phyloP scores from a whole-genome alignment of 1,140 invertebrate genomes.

The Drosophila lacteicornis region DNA sequence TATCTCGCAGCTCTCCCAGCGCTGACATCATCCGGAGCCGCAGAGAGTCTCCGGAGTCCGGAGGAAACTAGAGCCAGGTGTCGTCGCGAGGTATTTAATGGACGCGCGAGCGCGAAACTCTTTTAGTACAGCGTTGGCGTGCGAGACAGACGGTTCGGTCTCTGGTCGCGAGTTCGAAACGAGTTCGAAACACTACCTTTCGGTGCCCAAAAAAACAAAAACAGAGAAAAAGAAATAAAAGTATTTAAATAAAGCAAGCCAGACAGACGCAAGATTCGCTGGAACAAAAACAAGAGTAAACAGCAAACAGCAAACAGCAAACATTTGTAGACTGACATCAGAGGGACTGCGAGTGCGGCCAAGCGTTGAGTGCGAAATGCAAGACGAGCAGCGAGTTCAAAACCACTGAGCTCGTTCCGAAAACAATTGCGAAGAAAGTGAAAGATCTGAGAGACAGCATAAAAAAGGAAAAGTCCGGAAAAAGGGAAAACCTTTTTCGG shows the following conservation, averaged over 20 bases:
- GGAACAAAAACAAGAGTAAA: conserved; percentile 41
- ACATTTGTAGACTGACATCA: conserved; percentile 59
- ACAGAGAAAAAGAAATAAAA: conserved; percentile 37
- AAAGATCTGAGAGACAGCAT: conserved; percentile 55
- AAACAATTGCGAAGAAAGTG: conserved; percentile 79
- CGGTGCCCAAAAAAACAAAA: conserved; percentile 8
- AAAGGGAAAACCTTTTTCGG: conserved; percentile 64
- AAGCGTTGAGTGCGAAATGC: conserved; percentile 76
- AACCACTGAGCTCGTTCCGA: conserved; percentile 40
- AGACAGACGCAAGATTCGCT: conserved; percentile 5
- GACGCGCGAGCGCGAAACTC: conserved; percentile 67
- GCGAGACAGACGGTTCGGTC: conserved; percentile 77
- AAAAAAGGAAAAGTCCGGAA: conserved; percentile 39
- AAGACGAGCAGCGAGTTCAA: conserved; percentile 54
- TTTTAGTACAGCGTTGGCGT: conserved; percentile 84
- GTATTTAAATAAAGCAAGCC: conserved; percentile 55
- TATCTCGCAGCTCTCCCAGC: conserved; percentile 22
- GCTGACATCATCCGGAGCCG: conserved; percentile 71
- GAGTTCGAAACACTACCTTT: conserved; percentile 34
- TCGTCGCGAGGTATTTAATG: conserved; percentile 73
- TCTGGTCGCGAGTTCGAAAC: conserved; percentile 36
- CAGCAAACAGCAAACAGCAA: conserved; percentile 33
- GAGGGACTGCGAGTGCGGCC: conserved; percentile 62
- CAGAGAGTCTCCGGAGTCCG: conserved; percentile 18
- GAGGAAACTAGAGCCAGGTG: conserved; percentile 59